These are phyloP conservation scores for Digitonthophagus gazella DNA, from an alignment of 2,888 invertebrate genomes.

Conservation along the genomic window DNA sequence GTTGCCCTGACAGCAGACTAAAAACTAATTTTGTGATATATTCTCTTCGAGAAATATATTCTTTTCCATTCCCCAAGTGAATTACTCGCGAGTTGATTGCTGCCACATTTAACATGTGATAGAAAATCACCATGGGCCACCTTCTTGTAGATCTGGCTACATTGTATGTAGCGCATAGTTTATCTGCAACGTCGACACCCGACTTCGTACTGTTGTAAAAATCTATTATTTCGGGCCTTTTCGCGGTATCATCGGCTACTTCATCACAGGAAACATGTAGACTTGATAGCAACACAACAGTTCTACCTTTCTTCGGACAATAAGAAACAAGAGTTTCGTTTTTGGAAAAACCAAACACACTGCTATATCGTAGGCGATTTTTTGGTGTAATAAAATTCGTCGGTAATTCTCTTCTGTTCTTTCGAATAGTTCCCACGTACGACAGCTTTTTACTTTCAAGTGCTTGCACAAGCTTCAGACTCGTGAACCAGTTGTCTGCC, in stretches of 20 bases:
- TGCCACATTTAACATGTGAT: conserved; percentile 19
- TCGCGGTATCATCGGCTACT: not conserved
- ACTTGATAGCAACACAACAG: conserved; percentile 15
- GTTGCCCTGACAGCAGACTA: too few species aligned
- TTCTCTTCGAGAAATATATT: too few species aligned
- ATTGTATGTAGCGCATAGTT: conserved; percentile 25
- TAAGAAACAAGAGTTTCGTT: conserved; percentile 37
- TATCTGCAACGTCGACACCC: conserved; percentile 26
- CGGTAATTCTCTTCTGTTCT: conserved; percentile 29
- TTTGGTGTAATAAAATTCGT: conserved; percentile 27
- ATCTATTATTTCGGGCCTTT: conserved; percentile 24
- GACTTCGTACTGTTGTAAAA: conserved; percentile 27
- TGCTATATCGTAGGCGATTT: conserved; percentile 18
- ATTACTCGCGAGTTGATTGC: conserved; percentile 21
- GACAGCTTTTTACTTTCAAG: conserved; percentile 25
- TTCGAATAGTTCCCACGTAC: conserved; percentile 27
- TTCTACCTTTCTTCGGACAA: conserved; percentile 33
- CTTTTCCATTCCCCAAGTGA: conserved; percentile 14
- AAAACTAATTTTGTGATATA: too few species aligned
- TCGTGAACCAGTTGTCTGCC: conserved; percentile 38
- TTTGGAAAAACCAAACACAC: conserved; percentile 30
- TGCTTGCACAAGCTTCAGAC: conserved; percentile 26
- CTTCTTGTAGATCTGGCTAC: conserved; percentile 22
- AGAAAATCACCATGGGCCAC: conserved; percentile 30
- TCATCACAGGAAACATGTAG: conserved; percentile 11